Base-by-base conservation (phyloP, 2,113 vertebrate genomes). In the Crocuta crocuta region DNA sequence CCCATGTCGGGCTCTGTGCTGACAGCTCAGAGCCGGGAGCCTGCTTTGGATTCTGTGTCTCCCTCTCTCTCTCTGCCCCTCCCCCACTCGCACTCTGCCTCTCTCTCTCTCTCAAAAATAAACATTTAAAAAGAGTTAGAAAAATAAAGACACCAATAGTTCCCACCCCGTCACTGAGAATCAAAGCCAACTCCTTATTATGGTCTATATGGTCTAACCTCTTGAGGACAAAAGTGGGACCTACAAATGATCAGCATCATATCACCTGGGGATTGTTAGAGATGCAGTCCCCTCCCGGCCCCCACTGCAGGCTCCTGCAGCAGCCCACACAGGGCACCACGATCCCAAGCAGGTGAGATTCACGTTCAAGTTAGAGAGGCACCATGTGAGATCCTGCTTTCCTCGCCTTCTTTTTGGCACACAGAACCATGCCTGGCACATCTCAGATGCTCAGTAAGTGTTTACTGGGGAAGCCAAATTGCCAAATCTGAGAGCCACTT, bases 271-370 rank as follows among this genome's bases (percentile, higher is more conserved):
- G 19, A 21, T 76, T 43, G 21, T 53, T 66, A 82, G 35, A 81
- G 78, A 87, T 4, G 28, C 23, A 76, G 28, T 23, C 35, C 19
- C 15, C 50, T 12, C 8, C 19, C 53, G 16, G 39, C 2, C 31
- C 43, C 10, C 10, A 13, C 13, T 3, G 39, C 10, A 74, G 48
- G 13, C 11, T 48, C 17, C 11, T 89, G 24, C 70, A 86, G 35
- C 1, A 33, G 63, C 24, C 13, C 10, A 4, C 24, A 7, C 39
- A 9, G 5, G 21, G 11, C 21, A 13, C 17, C 2, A 6, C 39
- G n/a, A 11, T 9, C 45, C n/a, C 45, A 71, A 26, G n/a, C 31
- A 53, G 23, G 7, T 11, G 15, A 23, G 11, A 48, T 53, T 15
- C 48, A 35, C 0, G 10, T 12, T 23, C 33, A 70, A 76, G 12